These are phyloP conservation scores for Tetragnatha versicolor DNA, from an alignment of 1,140 invertebrate species.

Conservation along the genomic window DNA sequence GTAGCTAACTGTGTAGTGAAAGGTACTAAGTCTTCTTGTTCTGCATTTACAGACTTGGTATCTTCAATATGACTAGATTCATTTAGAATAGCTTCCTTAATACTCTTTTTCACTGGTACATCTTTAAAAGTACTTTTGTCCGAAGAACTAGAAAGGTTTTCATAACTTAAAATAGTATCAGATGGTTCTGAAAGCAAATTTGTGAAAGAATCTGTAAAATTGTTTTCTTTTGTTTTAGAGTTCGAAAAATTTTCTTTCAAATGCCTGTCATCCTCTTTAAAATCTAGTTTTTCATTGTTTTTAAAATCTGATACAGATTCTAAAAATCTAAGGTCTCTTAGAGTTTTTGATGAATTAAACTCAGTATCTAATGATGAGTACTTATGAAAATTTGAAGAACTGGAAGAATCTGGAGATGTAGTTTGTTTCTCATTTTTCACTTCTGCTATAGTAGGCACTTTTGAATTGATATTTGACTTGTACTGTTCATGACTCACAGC, in stretches of 20 bases:
- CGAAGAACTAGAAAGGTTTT: background rate
- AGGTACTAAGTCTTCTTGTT: background rate
- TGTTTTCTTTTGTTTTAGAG: background rate
- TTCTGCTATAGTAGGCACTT: constrained; percentile 35
- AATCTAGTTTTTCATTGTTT: too few relatives aligned
- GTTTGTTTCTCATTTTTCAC: too few relatives aligned
- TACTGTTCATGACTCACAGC: constrained; percentile 6
- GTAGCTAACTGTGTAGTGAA: background rate
- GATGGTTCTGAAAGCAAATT: constrained; percentile 32
- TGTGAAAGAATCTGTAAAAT: constrained; percentile 29
- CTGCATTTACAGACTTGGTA: background rate
- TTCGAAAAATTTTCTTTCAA: background rate
- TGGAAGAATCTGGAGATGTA: too few relatives aligned
- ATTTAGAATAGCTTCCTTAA: background rate
- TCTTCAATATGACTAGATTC: constrained; percentile 4
- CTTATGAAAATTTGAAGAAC: too few relatives aligned
- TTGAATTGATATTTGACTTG: background rate
- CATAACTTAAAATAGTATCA: constrained; percentile 34
- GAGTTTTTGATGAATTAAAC: background rate
- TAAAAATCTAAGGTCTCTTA: constrained; percentile 17
- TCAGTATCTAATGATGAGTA: background rate
- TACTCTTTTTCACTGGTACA: constrained; percentile 3
- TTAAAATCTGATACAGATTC: background rate
- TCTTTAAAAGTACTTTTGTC: background rate
- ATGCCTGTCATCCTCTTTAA: too few relatives aligned